phyloP scores from a whole-genome alignment of 2,113 vertebrate genomes.

The Mastomys natalensis region DNA sequence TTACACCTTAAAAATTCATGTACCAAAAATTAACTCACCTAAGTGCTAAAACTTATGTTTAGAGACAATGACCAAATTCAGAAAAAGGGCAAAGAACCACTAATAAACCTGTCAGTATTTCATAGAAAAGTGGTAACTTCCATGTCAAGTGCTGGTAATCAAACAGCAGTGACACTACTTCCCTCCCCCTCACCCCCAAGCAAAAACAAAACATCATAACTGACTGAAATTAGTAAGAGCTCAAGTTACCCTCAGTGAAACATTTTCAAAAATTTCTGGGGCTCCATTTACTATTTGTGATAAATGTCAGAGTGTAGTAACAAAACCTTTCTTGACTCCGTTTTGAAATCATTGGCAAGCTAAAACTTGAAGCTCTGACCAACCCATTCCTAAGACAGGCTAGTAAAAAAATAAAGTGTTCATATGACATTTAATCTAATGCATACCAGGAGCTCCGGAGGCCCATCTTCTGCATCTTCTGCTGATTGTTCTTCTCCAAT shows the following conservation, averaged over 20 bases:
- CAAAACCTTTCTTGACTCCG: conserved; percentile 23
- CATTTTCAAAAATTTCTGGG: not conserved
- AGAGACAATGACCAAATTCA: not conserved
- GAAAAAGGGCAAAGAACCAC: not conserved
- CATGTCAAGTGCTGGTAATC: not conserved
- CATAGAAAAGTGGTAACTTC: not conserved
- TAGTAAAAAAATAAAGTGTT: not conserved
- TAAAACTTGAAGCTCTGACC: conserved; percentile 38
- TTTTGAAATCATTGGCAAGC: conserved; percentile 38
- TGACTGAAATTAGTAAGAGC: not conserved
- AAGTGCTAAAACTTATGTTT: not conserved
- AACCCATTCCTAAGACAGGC: conserved; percentile 19
- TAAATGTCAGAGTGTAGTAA: conserved; percentile 39
- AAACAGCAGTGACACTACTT: not conserved
- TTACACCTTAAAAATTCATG: not conserved
- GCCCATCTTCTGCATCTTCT: conserved; percentile 96
- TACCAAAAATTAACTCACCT: not conserved
- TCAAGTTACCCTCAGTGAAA: not conserved
- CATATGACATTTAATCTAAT: conserved; percentile 32
- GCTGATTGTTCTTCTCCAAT: conserved; percentile 97
- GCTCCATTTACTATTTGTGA: conserved; percentile 17
- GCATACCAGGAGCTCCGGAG: conserved; percentile 94
- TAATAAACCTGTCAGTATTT: not conserved
- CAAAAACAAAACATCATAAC: too few species aligned
- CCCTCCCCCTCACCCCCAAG: too few species aligned